Evolutionary conservation across 2,888 invertebrate species (phyloP), one percentile per base, ranked within the genome.

Genomic region (Gryllus longicercus): DNA sequence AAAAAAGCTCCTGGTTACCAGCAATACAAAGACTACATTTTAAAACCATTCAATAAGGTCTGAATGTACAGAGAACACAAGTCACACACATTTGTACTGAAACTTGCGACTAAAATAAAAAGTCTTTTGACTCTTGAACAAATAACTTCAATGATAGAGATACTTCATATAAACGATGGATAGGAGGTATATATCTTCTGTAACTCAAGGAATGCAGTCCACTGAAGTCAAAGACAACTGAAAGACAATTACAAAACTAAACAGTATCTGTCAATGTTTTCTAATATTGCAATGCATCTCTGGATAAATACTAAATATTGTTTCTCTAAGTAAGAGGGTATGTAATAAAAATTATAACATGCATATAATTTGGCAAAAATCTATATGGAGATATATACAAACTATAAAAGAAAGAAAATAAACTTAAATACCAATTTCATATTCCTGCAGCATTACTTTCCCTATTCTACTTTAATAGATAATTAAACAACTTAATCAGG

Each of bases 141-240:
- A 63, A 14, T 18, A 63, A 63, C n/a, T 63, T 63, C 14, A 63
- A 10, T 63, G 63, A 63, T 18, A 16, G 63, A 63, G 63, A n/a
- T 18, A 63, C 16, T 63, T 63, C 63, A 16, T 63, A 63, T 63
- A 63, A 63, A 63, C n/a, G 63, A 18, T 63, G 63, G n/a, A 63
- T 18, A 63, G 63, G 63, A 63, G 14, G 63, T 18, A 63, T 18
- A 63, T 11, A 18, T 63, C n/a, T 63, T 63, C 63, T n/a, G 14
- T 18, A 18, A 18, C n/a, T 63, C 63, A 63, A 63, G 63, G n/a
- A 63, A 63, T 63, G 63, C n/a, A 16, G 16, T 63, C 63, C 14
- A 63, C n/a, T 14, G 63, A 63, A 63, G 63, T 63, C 63, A 18
- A n/a, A 63, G 63, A 63, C 63, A 63, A 63, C 63, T 63, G 63